phyloP scores from a whole-genome alignment of 2,888 invertebrate genomes.

The Bruchidius siliquastri region DNA sequence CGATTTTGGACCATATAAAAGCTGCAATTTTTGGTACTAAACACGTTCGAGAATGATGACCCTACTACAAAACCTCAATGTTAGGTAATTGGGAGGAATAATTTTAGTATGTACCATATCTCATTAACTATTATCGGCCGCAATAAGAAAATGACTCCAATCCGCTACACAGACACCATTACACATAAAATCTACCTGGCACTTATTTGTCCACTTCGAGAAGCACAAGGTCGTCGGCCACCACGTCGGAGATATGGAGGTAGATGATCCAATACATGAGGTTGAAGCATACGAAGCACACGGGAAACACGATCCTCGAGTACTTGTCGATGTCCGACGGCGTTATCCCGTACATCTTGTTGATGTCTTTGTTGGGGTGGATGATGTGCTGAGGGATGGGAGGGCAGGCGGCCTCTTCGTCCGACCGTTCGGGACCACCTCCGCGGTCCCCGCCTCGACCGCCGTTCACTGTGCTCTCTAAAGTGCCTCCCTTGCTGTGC shows the following conservation, averaged over 20 bases:
- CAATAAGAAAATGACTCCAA: neutral
- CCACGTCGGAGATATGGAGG: conserved; percentile 92
- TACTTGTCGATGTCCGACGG: conserved; percentile 99
- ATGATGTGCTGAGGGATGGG: conserved; percentile 72
- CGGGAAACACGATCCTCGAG: conserved; percentile 95
- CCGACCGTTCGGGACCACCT: conserved; percentile 59
- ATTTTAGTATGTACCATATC: neutral
- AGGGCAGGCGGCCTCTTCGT: conserved; percentile 58
- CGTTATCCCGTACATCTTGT: conserved; percentile 86
- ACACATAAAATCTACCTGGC: neutral
- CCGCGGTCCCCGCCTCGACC: conserved; percentile 61
- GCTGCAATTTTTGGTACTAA: neutral
- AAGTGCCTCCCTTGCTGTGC: conserved; percentile 86
- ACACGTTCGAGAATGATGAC: neutral
- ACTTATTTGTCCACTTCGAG: conserved; percentile 53
- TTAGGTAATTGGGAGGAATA: neutral
- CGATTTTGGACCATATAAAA: no score
- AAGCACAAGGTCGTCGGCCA: conserved; percentile 87
- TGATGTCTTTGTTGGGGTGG: conserved; percentile 88
- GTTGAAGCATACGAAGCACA: conserved; percentile 98
- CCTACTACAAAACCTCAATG: neutral
- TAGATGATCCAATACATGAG: conserved; percentile 98
- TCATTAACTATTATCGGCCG: neutral
- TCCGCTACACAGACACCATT: neutral
- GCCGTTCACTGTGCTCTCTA: conserved; percentile 89